Evolutionary conservation across 2,797 vertebrate genomes (phyloP).

Genomic region (Columba guinea): DNA sequence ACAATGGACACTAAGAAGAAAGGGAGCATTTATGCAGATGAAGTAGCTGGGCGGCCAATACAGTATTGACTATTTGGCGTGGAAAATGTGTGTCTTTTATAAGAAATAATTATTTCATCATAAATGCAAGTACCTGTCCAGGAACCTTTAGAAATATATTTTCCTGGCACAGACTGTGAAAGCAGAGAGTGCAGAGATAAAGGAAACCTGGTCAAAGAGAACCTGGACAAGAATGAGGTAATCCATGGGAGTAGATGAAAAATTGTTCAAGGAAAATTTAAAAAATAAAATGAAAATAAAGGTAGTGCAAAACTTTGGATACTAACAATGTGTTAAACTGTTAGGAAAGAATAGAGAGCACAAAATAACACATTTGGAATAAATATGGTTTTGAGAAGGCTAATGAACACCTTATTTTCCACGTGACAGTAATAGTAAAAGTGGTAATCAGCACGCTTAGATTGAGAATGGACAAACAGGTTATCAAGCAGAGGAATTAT

Average conservation of each 20-base stretch:
- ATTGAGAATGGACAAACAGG: neutral
- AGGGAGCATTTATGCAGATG: neutral
- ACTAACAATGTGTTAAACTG: neutral
- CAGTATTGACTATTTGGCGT: neutral
- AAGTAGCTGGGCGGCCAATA: neutral
- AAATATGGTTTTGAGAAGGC: neutral
- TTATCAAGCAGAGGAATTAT: neutral
- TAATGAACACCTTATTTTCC: conserved; percentile 26
- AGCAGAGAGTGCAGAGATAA: neutral
- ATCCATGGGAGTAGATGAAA: neutral
- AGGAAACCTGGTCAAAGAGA: neutral
- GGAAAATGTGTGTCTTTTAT: neutral
- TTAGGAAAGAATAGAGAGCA: neutral
- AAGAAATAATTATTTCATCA: neutral
- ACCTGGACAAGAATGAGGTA: neutral
- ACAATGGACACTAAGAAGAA: neutral
- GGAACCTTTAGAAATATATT: neutral
- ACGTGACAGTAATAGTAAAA: neutral
- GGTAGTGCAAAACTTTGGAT: neutral
- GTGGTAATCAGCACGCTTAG: neutral
- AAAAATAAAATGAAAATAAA: neutral
- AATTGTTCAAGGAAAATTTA: neutral
- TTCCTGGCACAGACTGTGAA: neutral
- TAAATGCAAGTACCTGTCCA: neutral
- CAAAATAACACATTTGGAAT: neutral